A percentile compares a stretch with the other conserved stretches of the same genome.
phyloP scores from a whole-genome alignment of 1,140 invertebrate genomes.

The Nasonia longicornis region DNA sequence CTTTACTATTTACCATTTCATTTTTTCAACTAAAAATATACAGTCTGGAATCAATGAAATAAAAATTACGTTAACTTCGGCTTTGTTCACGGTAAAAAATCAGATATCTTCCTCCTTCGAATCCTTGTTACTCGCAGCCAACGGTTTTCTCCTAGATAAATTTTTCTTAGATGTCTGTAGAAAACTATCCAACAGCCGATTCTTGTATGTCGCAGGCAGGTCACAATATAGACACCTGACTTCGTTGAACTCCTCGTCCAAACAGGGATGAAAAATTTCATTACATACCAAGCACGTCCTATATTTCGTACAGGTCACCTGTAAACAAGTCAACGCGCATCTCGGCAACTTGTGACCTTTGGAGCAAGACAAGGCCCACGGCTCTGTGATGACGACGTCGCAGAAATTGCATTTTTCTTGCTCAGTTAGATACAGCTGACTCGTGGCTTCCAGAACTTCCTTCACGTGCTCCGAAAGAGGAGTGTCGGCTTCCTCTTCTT shows the following conservation, averaged over 20 bases:
- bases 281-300: slow-evolving; percentile 60
- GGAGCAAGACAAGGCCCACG: slow-evolving; percentile 57
- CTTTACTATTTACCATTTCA: too few relatives aligned
- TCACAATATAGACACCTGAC: slow-evolving; percentile 63
- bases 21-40: too few relatives aligned
- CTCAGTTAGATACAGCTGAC: slow-evolving; percentile 38
- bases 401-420: slow-evolving; percentile 61
- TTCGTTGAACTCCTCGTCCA: slow-evolving; percentile 57
- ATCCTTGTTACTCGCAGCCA: background rate
- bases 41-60: too few relatives aligned
- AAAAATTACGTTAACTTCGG: too few relatives aligned
- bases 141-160: slow-evolving; percentile 52
- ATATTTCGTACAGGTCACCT: slow-evolving; percentile 58
- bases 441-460: slow-evolving; percentile 48
- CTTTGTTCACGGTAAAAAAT: background rate
- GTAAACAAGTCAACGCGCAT: slow-evolving; percentile 62
- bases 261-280: slow-evolving; percentile 60
- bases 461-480: slow-evolving; percentile 42
- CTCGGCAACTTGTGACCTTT: slow-evolving; percentile 62
- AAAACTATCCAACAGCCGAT: slow-evolving; percentile 46
- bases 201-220: slow-evolving; percentile 56
- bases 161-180: slow-evolving; percentile 50
- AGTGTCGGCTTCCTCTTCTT: slow-evolving; percentile 50
- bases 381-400: slow-evolving; percentile 52
- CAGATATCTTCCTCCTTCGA: slow-evolving; percentile 17